Conservation (phyloP, 1,140 invertebrate genomes). For the Octopus sinensis region DNA sequence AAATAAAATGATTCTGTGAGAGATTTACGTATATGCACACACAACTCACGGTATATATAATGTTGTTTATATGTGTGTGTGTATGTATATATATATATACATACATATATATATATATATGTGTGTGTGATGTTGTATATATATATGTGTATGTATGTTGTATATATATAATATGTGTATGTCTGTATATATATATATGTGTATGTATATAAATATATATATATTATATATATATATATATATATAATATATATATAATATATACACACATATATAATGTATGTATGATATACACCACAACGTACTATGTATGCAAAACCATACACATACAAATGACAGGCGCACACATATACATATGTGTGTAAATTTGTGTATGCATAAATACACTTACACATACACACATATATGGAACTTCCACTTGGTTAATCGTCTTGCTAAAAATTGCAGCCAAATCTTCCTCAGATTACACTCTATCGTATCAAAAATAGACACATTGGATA, state of each 20-base stretch:
- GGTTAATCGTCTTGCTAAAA: too few species aligned
- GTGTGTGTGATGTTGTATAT: not conserved
- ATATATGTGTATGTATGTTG: too few species aligned
- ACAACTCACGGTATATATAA: too few species aligned
- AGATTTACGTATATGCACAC: too few species aligned
- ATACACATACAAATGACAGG: not conserved
- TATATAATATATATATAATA: too few species aligned
- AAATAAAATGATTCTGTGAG: too few species aligned
- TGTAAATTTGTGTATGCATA: not conserved
- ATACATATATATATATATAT: conserved; percentile 2
- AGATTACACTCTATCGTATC: too few species aligned
- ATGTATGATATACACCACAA: too few species aligned
- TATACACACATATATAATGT: too few species aligned
- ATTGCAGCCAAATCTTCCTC: too few species aligned
- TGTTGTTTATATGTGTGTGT: not conserved
- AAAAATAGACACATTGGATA: too few species aligned
- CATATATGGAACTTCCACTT: not conserved
- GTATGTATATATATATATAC: not conserved
- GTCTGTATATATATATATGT: not conserved
- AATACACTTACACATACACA: not conserved
- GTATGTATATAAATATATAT: not conserved
- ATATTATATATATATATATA: conserved; percentile 5
- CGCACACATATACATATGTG: not conserved
- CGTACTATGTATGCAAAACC: not conserved
- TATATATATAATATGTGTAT: not conserved